Conservation (phyloP, 2,797 vertebrate species). For the Austrolebias charrua region DNA sequence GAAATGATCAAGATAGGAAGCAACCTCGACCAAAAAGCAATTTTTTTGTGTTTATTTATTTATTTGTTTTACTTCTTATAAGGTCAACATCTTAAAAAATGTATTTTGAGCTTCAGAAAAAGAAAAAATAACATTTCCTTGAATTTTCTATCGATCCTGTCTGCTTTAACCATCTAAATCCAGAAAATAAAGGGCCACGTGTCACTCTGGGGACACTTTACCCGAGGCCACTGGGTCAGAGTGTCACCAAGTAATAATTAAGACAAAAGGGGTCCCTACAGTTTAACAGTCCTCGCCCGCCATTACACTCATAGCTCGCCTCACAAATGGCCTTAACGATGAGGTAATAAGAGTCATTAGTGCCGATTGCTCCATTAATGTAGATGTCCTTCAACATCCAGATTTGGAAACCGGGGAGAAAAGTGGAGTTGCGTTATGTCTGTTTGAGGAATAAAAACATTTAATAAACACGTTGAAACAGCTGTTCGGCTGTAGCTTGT, state of each 20-base stretch:
- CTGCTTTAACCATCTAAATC: constrained; percentile 40
- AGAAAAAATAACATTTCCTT: not conserved
- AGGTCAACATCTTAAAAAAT: no score
- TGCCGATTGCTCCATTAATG: constrained; percentile 67
- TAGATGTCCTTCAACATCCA: constrained; percentile 67
- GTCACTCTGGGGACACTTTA: constrained; percentile 72
- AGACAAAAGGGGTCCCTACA: constrained; percentile 78
- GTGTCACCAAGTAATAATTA: constrained; percentile 74
- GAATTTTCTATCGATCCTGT: constrained; percentile 59
- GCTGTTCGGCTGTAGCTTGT: no score
- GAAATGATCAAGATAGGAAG: no score
- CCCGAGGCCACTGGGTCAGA: constrained; percentile 66
- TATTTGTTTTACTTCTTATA: no score
- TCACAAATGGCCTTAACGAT: constrained; percentile 75
- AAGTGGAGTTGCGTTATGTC: constrained; percentile 11
- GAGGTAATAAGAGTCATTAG: constrained; percentile 79
- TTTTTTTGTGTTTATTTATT: no score
- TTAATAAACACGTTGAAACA: no score
- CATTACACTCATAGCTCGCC: constrained; percentile 73
- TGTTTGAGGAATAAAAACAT: not conserved
- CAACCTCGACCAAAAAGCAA: no score
- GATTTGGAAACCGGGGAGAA: constrained; percentile 33
- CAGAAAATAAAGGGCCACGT: constrained; percentile 54
- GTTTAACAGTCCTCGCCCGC: constrained; percentile 72
- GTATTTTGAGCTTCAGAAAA: no score